Percentiles rank a stretch among this genome's conserved stretches.
phyloP scores from a whole-genome alignment of 2,888 invertebrate species.

The Cantharis nigra region DNA sequence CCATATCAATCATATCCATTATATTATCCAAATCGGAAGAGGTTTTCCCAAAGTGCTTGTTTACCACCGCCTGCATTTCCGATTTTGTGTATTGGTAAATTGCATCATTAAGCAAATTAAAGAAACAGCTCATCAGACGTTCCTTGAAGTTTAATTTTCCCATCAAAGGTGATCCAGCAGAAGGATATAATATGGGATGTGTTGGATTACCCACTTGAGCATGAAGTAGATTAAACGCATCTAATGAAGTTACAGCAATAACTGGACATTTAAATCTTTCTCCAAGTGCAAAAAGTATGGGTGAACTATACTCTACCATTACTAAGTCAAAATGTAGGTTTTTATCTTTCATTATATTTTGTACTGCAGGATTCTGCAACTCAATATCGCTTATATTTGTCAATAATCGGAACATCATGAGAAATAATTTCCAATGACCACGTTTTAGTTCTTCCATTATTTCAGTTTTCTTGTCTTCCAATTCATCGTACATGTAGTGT shows the following conservation, averaged over 20 bases:
- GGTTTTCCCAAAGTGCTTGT: slow-evolving; percentile 43
- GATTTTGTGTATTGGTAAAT: neutral
- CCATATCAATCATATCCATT: slow-evolving; percentile 43
- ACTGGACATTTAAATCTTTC: neutral
- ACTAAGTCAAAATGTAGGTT: neutral
- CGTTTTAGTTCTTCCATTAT: neutral
- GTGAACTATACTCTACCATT: neutral
- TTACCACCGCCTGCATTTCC: slow-evolving; percentile 4
- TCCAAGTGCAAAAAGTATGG: neutral
- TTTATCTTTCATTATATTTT: neutral
- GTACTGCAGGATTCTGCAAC: neutral
- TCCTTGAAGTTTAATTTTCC: neutral
- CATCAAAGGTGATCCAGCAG: neutral
- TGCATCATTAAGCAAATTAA: neutral
- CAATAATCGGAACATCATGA: neutral
- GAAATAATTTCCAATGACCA: neutral
- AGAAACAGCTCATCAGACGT: neutral
- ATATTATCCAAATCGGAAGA: slow-evolving; percentile 39
- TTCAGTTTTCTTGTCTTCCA: neutral
- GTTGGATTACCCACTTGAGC: neutral
- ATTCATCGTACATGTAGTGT: neutral
- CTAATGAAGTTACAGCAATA: neutral
- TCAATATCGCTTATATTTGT: neutral
- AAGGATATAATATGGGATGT: neutral
- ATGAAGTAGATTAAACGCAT: neutral